Conservation (phyloP, 2,797 vertebrate species). For the Rhynchonycteris naso region DNA sequence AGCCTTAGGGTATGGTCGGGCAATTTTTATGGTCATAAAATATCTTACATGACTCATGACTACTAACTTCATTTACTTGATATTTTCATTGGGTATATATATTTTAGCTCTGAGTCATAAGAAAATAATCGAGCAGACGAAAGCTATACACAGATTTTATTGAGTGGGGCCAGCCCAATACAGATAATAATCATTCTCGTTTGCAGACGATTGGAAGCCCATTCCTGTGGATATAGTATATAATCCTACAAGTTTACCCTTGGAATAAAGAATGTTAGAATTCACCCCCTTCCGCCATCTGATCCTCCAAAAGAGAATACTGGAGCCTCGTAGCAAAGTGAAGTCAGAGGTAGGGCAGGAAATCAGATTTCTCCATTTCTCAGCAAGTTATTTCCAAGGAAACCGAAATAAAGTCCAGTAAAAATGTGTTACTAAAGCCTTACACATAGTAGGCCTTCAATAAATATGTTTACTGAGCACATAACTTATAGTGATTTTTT, state of each 20-base stretch:
- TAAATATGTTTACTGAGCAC: neutral
- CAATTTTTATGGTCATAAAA: constrained; percentile 63
- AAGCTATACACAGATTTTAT: constrained; percentile 32
- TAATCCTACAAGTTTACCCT: neutral
- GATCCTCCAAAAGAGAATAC: constrained; percentile 46
- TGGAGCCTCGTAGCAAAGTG: neutral
- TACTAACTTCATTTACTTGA: constrained; percentile 46
- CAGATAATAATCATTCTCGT: constrained; percentile 44
- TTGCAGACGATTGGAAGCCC: neutral
- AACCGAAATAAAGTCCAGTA: neutral
- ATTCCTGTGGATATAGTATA: neutral
- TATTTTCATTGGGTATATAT: constrained; percentile 66
- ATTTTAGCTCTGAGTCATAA: constrained; percentile 68
- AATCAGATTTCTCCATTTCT: neutral
- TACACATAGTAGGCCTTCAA: neutral
- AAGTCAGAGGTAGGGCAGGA: neutral
- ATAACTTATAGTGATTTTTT: neutral
- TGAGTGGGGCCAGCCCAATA: neutral
- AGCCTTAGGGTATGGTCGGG: constrained; percentile 62
- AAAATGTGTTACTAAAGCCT: neutral
- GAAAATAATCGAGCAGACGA: constrained; percentile 57
- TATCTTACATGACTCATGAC: constrained; percentile 45
- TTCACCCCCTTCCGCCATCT: neutral
- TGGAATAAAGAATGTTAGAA: neutral
- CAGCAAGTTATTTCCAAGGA: neutral